Percentiles rank a stretch among this genome's conserved stretches.
These are phyloP conservation scores for Tipula vernalis DNA, from an alignment of 2,888 invertebrate genomes.

Conservation along the genomic window DNA sequence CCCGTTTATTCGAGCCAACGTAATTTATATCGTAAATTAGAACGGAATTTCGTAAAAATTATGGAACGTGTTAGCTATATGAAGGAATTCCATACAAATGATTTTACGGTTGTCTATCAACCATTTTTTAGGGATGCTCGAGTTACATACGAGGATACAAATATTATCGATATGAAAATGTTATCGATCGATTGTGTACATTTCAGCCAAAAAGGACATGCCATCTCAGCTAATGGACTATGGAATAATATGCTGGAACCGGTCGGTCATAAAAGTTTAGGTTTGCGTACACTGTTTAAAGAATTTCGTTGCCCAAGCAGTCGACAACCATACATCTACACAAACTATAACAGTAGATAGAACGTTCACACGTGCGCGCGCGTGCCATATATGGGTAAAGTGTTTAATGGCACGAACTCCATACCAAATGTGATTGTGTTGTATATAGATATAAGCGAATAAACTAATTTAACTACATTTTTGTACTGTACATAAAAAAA, in stretches of 20 bases:
- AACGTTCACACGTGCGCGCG: not conserved
- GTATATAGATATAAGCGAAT: not conserved
- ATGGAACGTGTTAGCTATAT: slow-evolving; percentile 19
- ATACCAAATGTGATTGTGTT: not conserved
- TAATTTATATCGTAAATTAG: slow-evolving; percentile 16
- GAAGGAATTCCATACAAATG: slow-evolving; percentile 16
- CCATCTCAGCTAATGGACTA: slow-evolving; percentile 32
- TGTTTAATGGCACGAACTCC: not conserved
- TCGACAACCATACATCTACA: slow-evolving; percentile 36
- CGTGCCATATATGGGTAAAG: not conserved
- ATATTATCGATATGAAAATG: slow-evolving; percentile 16
- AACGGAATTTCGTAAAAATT: slow-evolving; percentile 19
- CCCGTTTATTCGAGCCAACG: slow-evolving; percentile 18
- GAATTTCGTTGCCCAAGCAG: slow-evolving; percentile 37
- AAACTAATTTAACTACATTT: not conserved
- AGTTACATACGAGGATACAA: slow-evolving; percentile 12
- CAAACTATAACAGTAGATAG: slow-evolving; percentile 20
- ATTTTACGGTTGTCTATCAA: slow-evolving; percentile 18
- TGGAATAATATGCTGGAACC: slow-evolving; percentile 44
- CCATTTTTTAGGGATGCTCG: slow-evolving; percentile 17
- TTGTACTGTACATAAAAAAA: not conserved
- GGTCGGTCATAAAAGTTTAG: slow-evolving; percentile 33
- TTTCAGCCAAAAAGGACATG: slow-evolving; percentile 21
- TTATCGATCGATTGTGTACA: slow-evolving; percentile 20
- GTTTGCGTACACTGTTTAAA: slow-evolving; percentile 26